Percentiles rank a stretch among this genome's conserved stretches.
These are phyloP conservation scores for Machimus rusticus DNA, from an alignment of 2,888 invertebrate genomes.

Conservation along the genomic window DNA sequence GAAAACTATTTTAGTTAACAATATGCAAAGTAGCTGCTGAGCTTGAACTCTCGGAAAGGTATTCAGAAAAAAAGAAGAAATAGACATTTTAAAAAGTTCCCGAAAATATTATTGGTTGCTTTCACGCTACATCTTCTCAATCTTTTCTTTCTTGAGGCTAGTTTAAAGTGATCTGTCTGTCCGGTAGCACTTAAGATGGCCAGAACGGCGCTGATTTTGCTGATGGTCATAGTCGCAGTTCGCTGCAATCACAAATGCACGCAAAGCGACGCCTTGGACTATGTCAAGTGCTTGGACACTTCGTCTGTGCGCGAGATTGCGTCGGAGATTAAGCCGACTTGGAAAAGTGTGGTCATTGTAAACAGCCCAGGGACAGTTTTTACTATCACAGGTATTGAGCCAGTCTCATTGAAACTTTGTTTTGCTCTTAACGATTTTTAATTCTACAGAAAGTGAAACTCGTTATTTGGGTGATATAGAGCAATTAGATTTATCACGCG, in stretches of 20 bases:
- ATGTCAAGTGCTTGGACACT: slow-evolving; percentile 18
- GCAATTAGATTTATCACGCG: slow-evolving; percentile 54
- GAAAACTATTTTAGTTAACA: background rate
- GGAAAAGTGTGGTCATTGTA: slow-evolving; percentile 48
- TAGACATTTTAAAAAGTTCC: background rate
- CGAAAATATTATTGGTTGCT: background rate
- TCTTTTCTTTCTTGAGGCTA: background rate
- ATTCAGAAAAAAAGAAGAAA: too few species aligned
- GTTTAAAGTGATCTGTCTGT: background rate
- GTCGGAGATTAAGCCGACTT: slow-evolving; percentile 46
- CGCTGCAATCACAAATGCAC: background rate
- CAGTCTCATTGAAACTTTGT: background rate
- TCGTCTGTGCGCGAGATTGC: slow-evolving; percentile 30
- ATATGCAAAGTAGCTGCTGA: background rate
- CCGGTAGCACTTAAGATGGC: background rate
- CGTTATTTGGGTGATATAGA: slow-evolving; percentile 46
- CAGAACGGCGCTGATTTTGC: background rate
- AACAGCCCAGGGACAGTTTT: slow-evolving; percentile 46
- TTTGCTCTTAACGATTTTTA: background rate
- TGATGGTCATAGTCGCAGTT: background rate
- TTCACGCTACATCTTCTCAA: background rate
- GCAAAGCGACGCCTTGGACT: background rate
- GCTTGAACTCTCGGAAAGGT: background rate
- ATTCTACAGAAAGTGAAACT: slow-evolving; percentile 45
- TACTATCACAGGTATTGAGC: slow-evolving; percentile 46